Base-by-base conservation (phyloP, 2,113 vertebrate species). In the Aramus guarauna region DNA sequence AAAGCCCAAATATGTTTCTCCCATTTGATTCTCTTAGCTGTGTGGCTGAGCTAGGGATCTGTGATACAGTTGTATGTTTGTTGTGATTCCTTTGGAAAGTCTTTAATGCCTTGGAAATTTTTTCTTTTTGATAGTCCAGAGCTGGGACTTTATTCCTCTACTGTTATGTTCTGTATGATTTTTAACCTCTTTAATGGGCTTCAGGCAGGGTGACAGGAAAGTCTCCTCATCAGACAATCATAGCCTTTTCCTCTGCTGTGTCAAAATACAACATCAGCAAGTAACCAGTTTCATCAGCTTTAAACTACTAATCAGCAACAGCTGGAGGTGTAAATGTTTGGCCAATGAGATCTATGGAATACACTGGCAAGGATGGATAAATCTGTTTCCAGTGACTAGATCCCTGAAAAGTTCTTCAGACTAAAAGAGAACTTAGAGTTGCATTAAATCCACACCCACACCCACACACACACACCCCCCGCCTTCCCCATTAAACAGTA, bases 311-410 rank as follows among this genome's bases (percentile, higher is more conserved):
- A n/a, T 22, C 9, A 79, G 19, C 39, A 60, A 7, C 5, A 34
- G 9, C 12, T 45, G 11, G 26, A 20, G 30, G 1, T 0, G 0
- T 39, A 24, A 52, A 23, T 30, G 3, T 58, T 74, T 69, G 53
- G 14, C 6, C 17, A 39, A 7, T 53, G 45, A 85, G 37, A 36
- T 53, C 34, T 55, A 1, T 58, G 56, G 52, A 85, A 15, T 66
- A 45, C 13, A 18, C 9, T 23, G 11, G 11, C 62, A 60, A 59
- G 23, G n/a, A 67, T n/a, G 48, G 17, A 59, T 67, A 22, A 55
- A 15, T 88, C 12, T 52, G 8, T 81, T 95, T 92, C 27, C 19
- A 60, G n/a, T 73, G 47, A 52, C 30, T 23, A 76, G 39, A 34
- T 39, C 17, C 10, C 39, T 48, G 15, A 48, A 68, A 48, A 77